Evolutionary conservation across 2,113 vertebrate genomes (phyloP).

Genomic region (Urocolius indicus): DNA sequence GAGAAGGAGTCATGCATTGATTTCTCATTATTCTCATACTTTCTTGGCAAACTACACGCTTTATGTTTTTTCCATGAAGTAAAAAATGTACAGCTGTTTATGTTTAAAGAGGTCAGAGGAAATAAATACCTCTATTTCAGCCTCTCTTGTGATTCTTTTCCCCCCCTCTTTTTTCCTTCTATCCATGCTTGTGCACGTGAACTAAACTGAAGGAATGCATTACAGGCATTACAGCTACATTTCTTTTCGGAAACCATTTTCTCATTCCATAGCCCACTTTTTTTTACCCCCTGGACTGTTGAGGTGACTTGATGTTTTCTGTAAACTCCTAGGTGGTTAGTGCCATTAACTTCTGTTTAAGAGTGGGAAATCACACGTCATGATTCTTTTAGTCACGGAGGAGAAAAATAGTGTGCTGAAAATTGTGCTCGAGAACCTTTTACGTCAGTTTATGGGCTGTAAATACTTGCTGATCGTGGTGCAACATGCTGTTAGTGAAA

Average conservation of each 20-base stretch:
- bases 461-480: accelerated
- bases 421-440: not conserved
- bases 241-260: not conserved
- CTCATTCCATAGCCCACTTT: not conserved
- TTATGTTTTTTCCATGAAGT: not conserved
- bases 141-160: not conserved
- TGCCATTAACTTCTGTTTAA: not conserved
- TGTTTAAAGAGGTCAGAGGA: not conserved
- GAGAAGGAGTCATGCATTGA: constrained; percentile 26
- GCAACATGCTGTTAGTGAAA: accelerated
- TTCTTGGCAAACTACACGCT: not conserved
- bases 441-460: accelerated
- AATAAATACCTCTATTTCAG: not conserved
- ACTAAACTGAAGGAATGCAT: not conserved
- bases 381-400: not conserved
- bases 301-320: not conserved
- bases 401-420: not conserved
- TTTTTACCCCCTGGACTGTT: too few relatives aligned
- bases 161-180: too few relatives aligned
- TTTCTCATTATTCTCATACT: constrained; percentile 44
- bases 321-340: not conserved
- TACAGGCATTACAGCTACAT: not conserved
- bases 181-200: not conserved
- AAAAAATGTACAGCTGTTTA: constrained; percentile 16
- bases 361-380: not conserved